Evolutionary conservation across 2,113 vertebrate species (phyloP).

Genomic region (Gobiocypris rarus): DNA sequence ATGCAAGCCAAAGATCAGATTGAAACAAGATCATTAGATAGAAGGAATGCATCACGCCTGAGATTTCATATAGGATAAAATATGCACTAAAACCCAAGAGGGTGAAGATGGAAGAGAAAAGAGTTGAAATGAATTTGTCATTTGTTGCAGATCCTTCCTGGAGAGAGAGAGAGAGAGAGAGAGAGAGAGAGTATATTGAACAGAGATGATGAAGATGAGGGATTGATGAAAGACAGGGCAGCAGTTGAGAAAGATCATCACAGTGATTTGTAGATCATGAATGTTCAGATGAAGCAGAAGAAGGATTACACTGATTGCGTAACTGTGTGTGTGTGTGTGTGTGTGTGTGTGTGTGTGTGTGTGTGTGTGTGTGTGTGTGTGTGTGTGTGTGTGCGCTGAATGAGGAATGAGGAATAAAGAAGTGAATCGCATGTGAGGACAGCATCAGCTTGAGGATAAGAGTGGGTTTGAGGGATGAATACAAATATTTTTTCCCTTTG

Average conservation of each 20-base stretch:
- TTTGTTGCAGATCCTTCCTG: neutral
- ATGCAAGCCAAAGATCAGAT: neutral
- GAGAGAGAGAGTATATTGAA: neutral
- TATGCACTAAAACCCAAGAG: neutral
- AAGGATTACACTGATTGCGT: constrained; percentile 18
- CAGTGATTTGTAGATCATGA: neutral
- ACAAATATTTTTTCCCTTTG: neutral
- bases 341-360: neutral
- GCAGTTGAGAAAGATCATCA: neutral
- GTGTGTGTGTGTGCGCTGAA: neutral
- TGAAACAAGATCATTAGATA: constrained; percentile 13
- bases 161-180: too few relatives aligned
- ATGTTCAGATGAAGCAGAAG: neutral
- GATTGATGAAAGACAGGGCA: constrained; percentile 15
- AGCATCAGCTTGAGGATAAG: constrained; percentile 9
- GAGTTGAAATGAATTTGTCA: constrained; percentile 3
- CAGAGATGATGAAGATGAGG: neutral
- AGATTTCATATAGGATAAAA: neutral
- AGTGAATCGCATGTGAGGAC: neutral
- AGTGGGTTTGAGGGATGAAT: neutral
- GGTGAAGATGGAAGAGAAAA: neutral
- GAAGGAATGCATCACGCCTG: neutral
- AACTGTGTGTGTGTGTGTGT: constrained; percentile 19
- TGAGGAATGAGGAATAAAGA: neutral
- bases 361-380: constrained; percentile 13